Evolutionary conservation across 1,140 invertebrate genomes (phyloP).

Genomic region (Pararge aegeria): DNA sequence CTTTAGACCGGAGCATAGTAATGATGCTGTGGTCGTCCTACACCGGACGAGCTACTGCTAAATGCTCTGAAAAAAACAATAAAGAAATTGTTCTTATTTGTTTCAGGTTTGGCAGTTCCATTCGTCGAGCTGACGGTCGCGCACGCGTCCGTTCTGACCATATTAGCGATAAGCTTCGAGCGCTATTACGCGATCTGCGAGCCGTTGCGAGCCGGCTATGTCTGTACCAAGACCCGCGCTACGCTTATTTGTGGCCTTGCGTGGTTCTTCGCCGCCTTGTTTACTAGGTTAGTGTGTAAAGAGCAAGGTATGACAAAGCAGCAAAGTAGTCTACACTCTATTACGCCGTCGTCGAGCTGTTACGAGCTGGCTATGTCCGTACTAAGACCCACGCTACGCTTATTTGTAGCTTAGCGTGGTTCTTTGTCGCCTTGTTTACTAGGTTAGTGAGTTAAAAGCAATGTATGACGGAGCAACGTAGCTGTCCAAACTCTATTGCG

Average conservation of each 20-base stretch:
- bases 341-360: too few species aligned
- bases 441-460: constrained; percentile 10
- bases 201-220: constrained; percentile 93
- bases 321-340: too few species aligned
- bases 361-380: too few species aligned
- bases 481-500: too few species aligned
- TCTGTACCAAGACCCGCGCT: constrained; percentile 93
- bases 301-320: too few species aligned
- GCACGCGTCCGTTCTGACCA: constrained; percentile 95
- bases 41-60: too few species aligned
- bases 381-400: constrained; percentile 91
- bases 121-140: constrained; percentile 96
- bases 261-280: constrained; percentile 91
- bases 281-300: constrained; percentile 85
- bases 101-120: constrained; percentile 91
- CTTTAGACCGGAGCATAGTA: too few species aligned
- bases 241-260: constrained; percentile 90
- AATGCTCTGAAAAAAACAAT: background rate
- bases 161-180: constrained; percentile 96
- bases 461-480: background rate
- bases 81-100: background rate
- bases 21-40: too few species aligned
- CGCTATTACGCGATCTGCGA: constrained; percentile 97
- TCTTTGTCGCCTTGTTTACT: constrained; percentile 87
- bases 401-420: constrained; percentile 92